Conservation (phyloP, 2,888 invertebrate species). For the Phytoseiulus persimilis region DNA sequence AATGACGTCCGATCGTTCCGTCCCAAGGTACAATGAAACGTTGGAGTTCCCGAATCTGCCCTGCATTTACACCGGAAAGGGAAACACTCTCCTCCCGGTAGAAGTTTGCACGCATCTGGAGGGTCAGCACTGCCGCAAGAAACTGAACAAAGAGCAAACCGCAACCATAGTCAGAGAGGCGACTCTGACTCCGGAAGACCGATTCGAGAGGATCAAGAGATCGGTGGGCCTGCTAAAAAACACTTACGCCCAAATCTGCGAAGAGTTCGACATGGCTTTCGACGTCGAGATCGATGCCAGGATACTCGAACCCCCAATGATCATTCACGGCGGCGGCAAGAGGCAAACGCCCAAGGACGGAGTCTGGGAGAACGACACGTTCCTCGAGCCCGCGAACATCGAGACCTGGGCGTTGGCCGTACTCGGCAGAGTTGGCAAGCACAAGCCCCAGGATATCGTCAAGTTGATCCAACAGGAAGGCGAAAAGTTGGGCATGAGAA, state of each 20-base stretch:
- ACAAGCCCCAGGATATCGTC: not conserved
- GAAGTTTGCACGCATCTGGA: not conserved
- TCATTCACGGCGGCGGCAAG: not conserved
- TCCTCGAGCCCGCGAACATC: slow-evolving; percentile 23
- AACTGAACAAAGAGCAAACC: not conserved
- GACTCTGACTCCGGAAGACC: not conserved
- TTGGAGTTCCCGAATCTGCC: slow-evolving; percentile 42
- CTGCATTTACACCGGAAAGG: slow-evolving; percentile 42
- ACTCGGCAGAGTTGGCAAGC: not conserved
- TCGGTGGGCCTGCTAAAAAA: not conserved
- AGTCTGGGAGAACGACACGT: not conserved
- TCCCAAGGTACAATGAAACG: not conserved
- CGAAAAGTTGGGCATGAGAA: slow-evolving; percentile 11
- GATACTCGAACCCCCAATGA: not conserved
- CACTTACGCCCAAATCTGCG: not conserved
- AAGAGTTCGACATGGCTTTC: slow-evolving; percentile 15
- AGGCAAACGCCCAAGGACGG: not conserved
- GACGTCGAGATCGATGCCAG: slow-evolving; percentile 6
- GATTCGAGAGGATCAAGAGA: not conserved
- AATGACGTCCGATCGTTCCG: not conserved
- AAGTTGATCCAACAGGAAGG: not conserved
- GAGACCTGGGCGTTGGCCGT: slow-evolving; percentile 7
- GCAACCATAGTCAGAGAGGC: not conserved
- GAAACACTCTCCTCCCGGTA: not conserved
- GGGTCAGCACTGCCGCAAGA: not conserved